Base-by-base conservation (phyloP, 2,113 vertebrate genomes). In the Calypte anna region DNA sequence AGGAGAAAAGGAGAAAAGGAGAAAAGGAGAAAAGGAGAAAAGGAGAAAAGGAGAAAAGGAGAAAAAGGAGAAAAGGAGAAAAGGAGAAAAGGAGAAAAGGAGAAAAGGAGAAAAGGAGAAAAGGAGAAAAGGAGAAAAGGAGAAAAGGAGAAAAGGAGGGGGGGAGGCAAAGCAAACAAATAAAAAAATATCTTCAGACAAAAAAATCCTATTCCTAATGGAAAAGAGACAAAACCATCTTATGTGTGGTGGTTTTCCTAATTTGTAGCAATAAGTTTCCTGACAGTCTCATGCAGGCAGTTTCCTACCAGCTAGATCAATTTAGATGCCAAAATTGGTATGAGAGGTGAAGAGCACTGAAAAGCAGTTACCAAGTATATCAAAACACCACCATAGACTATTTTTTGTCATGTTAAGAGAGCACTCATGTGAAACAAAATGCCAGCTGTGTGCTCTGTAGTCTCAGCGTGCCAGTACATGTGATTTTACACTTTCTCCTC, bases 171-270 rank as follows among this genome's bases (percentile, higher is more conserved):
- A 19, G 59, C 36, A 75, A 70, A 86, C 14, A 69, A 33, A 73
- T 4, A 38, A 82, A n/a, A 8, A 10, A 14, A 4, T 40, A 40
- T 40, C 40, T 40, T 40, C 25, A 28, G 58, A 53, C 31, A 46
- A 76, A 44, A 59, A 33, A 2, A 0, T 5, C 20, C 20, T 10
- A 58, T 17, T 43, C 0, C 0, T 28, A 67, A 72, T 15, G 38
- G 50, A 36, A 79, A 82, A 30, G 27, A 66, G 17, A 84, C 33
- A 7, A 83, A 88, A 59, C 9, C 7, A 11, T 88, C 63, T 90
- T 40, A 58, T 43, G 84, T 86, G 30, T 40, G 18, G 5, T 36
- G 12, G 1, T 77, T n/a, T 73, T 83, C 9, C 70, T 81, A 6
- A 31, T 16, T 75, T 51, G 48, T 0, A 91, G 19, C 22, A 46